phyloP scores from a whole-genome alignment of 1,140 invertebrate species.

The Lanistes nyassanus region DNA sequence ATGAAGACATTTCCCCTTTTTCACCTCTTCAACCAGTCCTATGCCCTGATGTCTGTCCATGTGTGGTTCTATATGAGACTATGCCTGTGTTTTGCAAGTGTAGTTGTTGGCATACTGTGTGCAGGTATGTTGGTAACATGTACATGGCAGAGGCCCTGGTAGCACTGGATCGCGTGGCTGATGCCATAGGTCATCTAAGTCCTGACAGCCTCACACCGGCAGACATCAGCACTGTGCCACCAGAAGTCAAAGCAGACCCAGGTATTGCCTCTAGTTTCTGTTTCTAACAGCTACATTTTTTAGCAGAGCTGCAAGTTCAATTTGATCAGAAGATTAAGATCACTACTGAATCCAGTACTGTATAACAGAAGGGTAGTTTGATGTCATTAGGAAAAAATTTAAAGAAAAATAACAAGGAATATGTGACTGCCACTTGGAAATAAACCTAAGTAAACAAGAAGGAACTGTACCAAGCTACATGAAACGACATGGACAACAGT shows the following conservation, averaged over 20 bases:
- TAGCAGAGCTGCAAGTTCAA: background rate
- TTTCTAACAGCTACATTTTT: background rate
- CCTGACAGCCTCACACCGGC: conserved; percentile 77
- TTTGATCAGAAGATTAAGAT: background rate
- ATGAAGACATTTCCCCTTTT: no score
- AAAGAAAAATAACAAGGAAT: background rate
- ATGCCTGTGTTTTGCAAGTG: background rate
- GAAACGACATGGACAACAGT: no score
- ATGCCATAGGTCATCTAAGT: conserved; percentile 87
- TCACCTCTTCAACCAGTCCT: no score
- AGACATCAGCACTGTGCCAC: conserved; percentile 62
- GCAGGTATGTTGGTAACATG: conserved; percentile 84
- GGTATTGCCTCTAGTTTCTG: conserved; percentile 36
- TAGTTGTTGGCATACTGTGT: conserved; percentile 42
- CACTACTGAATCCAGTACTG: no score
- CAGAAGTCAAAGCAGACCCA: conserved; percentile 57
- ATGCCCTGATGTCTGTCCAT: no score
- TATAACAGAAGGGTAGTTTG: no score
- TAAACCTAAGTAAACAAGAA: no score
- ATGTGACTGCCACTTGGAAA: no score
- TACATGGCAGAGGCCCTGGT: conserved; percentile 92
- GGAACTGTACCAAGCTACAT: no score
- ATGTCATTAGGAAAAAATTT: background rate
- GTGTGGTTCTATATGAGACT: no score
- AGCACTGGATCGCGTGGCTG: conserved; percentile 81